A percentile compares a stretch with the other conserved stretches of the same genome.
Conservation (phyloP, 2,888 invertebrate species). For the Erebia ligea region DNA sequence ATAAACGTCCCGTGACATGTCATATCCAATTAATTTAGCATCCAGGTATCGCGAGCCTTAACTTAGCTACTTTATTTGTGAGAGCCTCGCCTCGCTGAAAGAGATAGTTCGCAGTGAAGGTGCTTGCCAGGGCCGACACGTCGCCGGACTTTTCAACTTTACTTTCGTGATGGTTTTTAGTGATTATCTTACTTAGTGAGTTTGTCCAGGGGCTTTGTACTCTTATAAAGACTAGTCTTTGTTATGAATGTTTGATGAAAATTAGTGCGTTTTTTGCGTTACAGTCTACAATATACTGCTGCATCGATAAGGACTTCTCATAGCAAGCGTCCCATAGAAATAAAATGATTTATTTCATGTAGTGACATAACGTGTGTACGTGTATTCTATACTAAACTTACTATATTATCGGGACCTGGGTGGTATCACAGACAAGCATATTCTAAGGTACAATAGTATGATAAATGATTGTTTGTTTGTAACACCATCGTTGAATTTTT, state of each 20-base stretch:
- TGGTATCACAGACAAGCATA: no score
- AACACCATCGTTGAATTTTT: no score
- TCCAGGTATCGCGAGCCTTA: constrained; percentile 41
- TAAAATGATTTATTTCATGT: no score
- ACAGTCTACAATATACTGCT: no score
- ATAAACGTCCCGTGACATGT: constrained; percentile 28
- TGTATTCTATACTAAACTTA: no score
- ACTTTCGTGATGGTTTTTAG: constrained; percentile 50
- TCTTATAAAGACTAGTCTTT: not conserved
- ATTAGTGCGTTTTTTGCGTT: no score
- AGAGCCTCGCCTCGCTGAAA: constrained; percentile 71
- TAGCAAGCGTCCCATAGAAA: no score
- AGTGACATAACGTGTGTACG: no score
- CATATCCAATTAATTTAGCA: constrained; percentile 49
- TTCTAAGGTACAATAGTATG: no score
- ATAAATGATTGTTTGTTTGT: no score
- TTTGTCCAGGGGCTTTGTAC: constrained; percentile 29
- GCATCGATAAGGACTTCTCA: no score
- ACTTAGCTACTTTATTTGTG: constrained; percentile 74
- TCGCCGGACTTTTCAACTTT: constrained; percentile 63
- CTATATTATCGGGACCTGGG: no score
- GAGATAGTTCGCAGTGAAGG: constrained; percentile 65
- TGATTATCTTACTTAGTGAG: constrained; percentile 46
- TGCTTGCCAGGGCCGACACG: constrained; percentile 59
- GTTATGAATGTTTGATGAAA: not conserved